Percentiles rank a stretch among this genome's conserved stretches.
phyloP scores from a whole-genome alignment of 64 coral and sea anemone species.

The Dendronephthya gigantea region DNA sequence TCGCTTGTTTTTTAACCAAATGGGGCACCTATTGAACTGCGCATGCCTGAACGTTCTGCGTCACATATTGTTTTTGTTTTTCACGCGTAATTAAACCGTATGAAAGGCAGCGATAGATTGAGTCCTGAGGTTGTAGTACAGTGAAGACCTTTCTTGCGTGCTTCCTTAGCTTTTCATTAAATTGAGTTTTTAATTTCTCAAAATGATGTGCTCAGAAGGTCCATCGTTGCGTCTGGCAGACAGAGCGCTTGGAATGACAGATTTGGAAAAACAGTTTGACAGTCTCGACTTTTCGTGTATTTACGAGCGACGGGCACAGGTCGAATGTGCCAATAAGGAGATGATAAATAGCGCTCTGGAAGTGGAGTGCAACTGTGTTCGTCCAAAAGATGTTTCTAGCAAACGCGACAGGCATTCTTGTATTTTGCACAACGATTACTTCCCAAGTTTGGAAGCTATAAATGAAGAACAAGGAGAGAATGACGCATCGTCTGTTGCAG shows the following conservation, averaged over 20 bases:
- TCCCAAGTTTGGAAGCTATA: background rate
- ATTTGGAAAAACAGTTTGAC: background rate
- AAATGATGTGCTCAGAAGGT: background rate
- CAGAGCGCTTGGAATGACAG: background rate
- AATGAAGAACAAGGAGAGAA: background rate
- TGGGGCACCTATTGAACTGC: background rate
- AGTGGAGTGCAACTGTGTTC: background rate
- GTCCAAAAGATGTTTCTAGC: background rate
- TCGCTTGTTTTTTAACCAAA: background rate
- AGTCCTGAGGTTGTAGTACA: background rate
- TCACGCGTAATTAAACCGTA: background rate
- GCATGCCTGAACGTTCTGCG: background rate
- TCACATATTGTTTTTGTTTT: slow-evolving; percentile 8
- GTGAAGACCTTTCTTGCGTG: background rate
- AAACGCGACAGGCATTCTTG: background rate
- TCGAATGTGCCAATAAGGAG: background rate
- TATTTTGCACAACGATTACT: background rate
- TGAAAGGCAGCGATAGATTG: background rate
- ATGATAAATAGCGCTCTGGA: background rate
- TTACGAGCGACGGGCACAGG: background rate
- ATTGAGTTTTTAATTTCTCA: background rate
- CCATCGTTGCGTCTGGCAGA: background rate
- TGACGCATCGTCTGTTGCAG: background rate
- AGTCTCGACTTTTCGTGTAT: background rate
- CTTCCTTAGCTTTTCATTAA: background rate